phyloP scores from a whole-genome alignment of 2,797 vertebrate species.

The Mus spretus region DNA sequence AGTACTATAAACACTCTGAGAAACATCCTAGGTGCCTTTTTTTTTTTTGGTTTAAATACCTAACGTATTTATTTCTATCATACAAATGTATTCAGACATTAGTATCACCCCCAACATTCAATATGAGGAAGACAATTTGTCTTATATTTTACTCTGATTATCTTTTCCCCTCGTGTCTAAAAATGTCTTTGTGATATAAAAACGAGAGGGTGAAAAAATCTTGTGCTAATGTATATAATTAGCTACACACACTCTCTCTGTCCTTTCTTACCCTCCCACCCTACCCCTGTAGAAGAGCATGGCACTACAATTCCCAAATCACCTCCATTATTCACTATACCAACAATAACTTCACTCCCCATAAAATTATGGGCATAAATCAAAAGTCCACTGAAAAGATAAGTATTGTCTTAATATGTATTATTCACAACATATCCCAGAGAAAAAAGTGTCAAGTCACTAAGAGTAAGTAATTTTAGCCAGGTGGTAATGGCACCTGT shows the following conservation, averaged over 20 bases:
- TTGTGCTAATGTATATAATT: background rate
- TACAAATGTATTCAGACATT: slow-evolving; percentile 3
- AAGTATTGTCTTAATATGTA: slow-evolving; percentile 28
- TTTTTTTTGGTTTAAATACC: slow-evolving; percentile 31
- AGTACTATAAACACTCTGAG: background rate
- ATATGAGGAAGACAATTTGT: background rate
- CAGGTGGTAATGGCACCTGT: background rate
- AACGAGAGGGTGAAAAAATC: background rate
- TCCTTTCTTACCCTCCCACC: background rate
- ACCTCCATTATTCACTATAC: background rate
- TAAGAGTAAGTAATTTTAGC: slow-evolving; percentile 49
- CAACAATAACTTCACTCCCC: background rate
- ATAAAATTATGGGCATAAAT: background rate
- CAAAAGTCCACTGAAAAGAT: slow-evolving; percentile 23
- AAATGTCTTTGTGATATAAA: slow-evolving; percentile 51
- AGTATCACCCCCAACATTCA: slow-evolving; percentile 30
- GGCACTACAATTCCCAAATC: background rate
- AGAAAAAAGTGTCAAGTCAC: slow-evolving; percentile 32
- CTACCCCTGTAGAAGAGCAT: background rate
- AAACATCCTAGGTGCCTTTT: background rate
- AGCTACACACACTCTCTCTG: background rate
- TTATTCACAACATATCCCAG: slow-evolving; percentile 15
- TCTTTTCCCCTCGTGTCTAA: slow-evolving; percentile 16
- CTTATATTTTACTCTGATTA: background rate
- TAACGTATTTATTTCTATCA: slow-evolving; percentile 49